phyloP scores from a whole-genome alignment of 2,797 vertebrate species.

The Fistularia tabacaria region DNA sequence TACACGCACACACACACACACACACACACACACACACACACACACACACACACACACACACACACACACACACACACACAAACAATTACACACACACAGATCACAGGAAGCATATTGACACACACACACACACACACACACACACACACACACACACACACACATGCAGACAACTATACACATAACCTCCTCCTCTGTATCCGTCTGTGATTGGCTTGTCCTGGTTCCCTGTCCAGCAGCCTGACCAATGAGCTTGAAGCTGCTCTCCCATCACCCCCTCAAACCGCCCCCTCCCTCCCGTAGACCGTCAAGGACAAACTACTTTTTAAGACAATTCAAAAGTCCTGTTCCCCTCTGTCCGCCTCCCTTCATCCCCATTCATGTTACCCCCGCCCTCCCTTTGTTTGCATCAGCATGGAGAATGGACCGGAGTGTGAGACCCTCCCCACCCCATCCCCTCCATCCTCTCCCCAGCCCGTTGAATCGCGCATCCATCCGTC shows the following conservation, averaged over 20 bases:
- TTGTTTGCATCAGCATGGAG: slow-evolving; percentile 71
- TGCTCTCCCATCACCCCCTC: slow-evolving; percentile 27
- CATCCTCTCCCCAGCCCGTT: slow-evolving; percentile 1
- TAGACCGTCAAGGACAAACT: slow-evolving; percentile 57
- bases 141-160: slow-evolving; percentile 26
- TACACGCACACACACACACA: slow-evolving; percentile 29
- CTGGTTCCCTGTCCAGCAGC: slow-evolving; percentile 63
- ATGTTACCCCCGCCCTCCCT: slow-evolving; percentile 28
- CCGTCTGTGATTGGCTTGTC: slow-evolving; percentile 71
- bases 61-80: slow-evolving; percentile 30
- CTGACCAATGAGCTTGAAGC: slow-evolving; percentile 72
- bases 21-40: slow-evolving; percentile 16
- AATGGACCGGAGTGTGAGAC: slow-evolving; percentile 62
- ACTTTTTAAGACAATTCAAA: slow-evolving; percentile 46
- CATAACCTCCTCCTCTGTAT: slow-evolving; percentile 63
- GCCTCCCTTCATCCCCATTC: slow-evolving; percentile 15
- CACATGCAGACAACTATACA: slow-evolving; percentile 44
- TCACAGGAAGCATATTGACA: slow-evolving; percentile 32
- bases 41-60: no score
- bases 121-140: no score
- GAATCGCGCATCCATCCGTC: slow-evolving; percentile 16
- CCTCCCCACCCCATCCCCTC: slow-evolving; percentile 33
- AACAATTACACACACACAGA: slow-evolving; percentile 35
- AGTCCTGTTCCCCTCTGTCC: neutral
- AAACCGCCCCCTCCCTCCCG: slow-evolving; percentile 18